Percentiles rank a stretch among this genome's conserved stretches.
Evolutionary conservation across 2,888 invertebrate species (phyloP).

Genomic region (Isotomurus palustris): DNA sequence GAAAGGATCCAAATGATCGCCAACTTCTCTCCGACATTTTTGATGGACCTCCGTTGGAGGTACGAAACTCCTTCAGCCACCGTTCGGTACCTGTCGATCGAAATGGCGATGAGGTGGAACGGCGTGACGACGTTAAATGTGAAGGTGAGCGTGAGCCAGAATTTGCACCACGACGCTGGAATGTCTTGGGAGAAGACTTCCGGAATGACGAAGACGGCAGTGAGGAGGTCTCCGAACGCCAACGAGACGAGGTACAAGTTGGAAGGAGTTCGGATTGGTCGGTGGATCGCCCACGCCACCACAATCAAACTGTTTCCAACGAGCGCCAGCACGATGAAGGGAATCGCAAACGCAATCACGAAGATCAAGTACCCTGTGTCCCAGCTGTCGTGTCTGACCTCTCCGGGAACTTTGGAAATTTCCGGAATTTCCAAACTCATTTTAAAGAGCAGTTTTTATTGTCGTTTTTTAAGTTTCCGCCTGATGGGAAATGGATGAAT

Average conservation of each 20-base stretch:
- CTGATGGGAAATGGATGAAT: too few species aligned
- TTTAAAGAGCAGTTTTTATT: too few species aligned
- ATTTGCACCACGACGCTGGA: constrained; percentile 21
- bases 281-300: background rate
- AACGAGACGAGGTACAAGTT: constrained; percentile 3
- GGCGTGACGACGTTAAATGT: background rate
- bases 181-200: too few species aligned
- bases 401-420: too few species aligned
- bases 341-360: too few species aligned
- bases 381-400: too few species aligned
- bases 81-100: constrained; percentile 2
- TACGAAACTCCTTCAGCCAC: constrained; percentile 3
- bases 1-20: constrained; percentile 2
- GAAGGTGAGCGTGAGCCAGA: background rate
- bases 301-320: background rate
- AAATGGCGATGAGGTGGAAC: constrained; percentile 4
- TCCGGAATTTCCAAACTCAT: too few species aligned
- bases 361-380: too few species aligned
- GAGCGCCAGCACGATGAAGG: background rate
- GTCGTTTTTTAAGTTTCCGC: too few species aligned
- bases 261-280: background rate
- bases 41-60: background rate
- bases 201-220: background rate
- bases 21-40: background rate
- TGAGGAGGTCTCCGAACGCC: background rate